Evolutionary conservation across 2,113 vertebrate genomes (phyloP), one percentile per base, ranked within the genome.

Genomic region (Ursus arctos): DNA sequence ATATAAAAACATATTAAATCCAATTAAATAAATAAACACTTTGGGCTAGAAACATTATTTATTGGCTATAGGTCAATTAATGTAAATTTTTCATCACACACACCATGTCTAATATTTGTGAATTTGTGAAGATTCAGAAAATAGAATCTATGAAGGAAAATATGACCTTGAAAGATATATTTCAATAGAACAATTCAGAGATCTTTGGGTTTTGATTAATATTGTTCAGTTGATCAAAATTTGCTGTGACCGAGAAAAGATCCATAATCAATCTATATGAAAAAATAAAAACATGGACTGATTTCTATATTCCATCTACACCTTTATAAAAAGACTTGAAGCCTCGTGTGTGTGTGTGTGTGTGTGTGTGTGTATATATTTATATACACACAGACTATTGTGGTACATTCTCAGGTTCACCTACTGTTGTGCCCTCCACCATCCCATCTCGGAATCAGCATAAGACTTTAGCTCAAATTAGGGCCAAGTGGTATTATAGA

Each of bases 121-220:
- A 81, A 31, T 40, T n/a, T 49, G 31, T 81, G 18, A 88, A 43
- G 59, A 81, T 81, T 88, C 18, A 94, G 53, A 88, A 94, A 94
- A 72, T 88, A 51, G 31, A 88, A 51, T 57, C 12, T 61, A 13
- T 33, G 8, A 59, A 61, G 11, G 21, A 72, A 84, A 88, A 69
- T 36, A 33, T 57, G 51, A 40, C 9, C 6, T 22, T 88, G 33
- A 72, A 51, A 81, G 18, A 22, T 82, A 61, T 22, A 71, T 71
- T 59, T 36, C 3, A 81, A 16, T 43, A 67, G 9, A 59, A 19
- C 7, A 22, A 71, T 71, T 9, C 51, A 61, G 53, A 71, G 7
- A 24, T 71, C 8, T 57, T 40, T 61, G 77, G 16, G 11, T 4
- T 88, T 33, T 94, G 21, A 49, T 57, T 16, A 81, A 59, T 86